Percentiles rank a stretch among this genome's conserved stretches.
These are phyloP conservation scores for Anhinga rufa DNA, from an alignment of 2,113 vertebrate genomes.

Conservation along the genomic window DNA sequence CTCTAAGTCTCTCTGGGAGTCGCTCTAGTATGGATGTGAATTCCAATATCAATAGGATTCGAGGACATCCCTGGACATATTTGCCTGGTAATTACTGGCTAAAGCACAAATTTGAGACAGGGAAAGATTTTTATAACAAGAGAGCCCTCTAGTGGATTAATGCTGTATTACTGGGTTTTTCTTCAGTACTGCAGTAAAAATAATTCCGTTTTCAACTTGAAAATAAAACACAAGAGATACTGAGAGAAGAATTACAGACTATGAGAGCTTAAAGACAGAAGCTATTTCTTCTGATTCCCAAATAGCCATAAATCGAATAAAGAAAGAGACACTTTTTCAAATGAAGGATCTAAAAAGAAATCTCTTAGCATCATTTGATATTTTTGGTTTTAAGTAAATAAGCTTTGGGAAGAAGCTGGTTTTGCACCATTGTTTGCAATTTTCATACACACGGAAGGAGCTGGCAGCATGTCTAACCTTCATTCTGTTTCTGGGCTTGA, in stretches of 20 bases:
- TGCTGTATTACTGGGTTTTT: neutral
- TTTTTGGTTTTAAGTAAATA: neutral
- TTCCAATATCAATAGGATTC: constrained; percentile 58
- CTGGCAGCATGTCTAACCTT: neutral
- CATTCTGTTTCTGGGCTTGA: neutral
- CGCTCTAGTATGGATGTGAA: constrained; percentile 47
- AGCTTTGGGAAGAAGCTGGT: neutral
- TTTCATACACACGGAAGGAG: neutral
- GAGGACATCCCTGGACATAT: constrained; percentile 44
- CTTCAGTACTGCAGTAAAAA: neutral
- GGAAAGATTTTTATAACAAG: constrained; percentile 6
- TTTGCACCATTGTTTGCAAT: neutral
- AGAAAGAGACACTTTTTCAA: neutral
- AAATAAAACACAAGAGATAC: neutral
- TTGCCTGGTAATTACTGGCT: constrained; percentile 10
- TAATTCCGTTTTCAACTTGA: neutral
- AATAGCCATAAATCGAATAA: neutral
- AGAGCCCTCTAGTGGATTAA: constrained; percentile 22
- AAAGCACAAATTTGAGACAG: neutral
- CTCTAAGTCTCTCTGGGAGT: constrained; percentile 39
- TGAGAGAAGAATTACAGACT: neutral
- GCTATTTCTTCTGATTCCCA: neutral
- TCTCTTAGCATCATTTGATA: neutral
- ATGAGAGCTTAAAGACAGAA: neutral
- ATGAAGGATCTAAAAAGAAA: neutral